Conservation (phyloP, 2,888 invertebrate species). For the Hyles lineata region DNA sequence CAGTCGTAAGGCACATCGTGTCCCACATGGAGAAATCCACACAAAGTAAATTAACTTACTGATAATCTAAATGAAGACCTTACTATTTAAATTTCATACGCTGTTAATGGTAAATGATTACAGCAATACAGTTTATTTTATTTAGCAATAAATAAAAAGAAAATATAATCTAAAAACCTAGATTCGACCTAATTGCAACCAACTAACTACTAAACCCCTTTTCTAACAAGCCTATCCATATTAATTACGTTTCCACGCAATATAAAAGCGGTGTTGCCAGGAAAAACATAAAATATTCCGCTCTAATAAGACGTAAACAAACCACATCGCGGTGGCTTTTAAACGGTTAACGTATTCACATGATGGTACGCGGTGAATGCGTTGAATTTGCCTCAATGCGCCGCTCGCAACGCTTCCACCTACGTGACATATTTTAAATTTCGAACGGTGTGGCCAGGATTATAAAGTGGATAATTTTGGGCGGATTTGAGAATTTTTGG, state of each 20-base stretch:
- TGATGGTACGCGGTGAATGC: constrained; percentile 42
- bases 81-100: no score
- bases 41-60: no score
- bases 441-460: constrained; percentile 41
- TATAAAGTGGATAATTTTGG: constrained; percentile 26
- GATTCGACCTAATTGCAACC: no score
- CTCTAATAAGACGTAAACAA: constrained; percentile 32
- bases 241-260: not conserved
- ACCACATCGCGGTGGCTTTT: constrained; percentile 31
- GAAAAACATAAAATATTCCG: constrained; percentile 31
- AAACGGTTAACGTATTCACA: constrained; percentile 43
- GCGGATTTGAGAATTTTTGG: constrained; percentile 16
- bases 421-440: constrained; percentile 53
- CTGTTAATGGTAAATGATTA: no score
- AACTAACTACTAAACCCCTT: no score
- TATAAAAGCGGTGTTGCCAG: constrained; percentile 28
- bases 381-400: constrained; percentile 49
- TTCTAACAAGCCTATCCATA: no score
- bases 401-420: constrained; percentile 41
- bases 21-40: no score
- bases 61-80: no score
- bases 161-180: no score
- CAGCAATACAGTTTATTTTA: no score
- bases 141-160: no score
- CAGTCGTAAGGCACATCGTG: no score